These are phyloP conservation scores for Drosophila gunungcola DNA, from an alignment of 1,140 invertebrate genomes.

Conservation along the genomic window DNA sequence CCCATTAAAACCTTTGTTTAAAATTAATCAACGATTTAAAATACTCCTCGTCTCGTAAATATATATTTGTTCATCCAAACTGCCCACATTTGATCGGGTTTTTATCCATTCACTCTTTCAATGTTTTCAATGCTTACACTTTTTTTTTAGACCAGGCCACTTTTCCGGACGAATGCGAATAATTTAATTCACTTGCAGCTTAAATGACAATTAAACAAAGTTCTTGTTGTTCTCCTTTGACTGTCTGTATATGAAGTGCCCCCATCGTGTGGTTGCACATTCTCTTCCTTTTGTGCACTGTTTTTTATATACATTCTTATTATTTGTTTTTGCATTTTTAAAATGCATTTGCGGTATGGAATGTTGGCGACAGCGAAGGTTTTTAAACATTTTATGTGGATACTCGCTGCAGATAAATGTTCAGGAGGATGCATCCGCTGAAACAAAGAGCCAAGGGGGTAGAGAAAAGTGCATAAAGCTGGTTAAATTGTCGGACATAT, in stretches of 20 bases:
- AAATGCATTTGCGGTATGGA: constrained; percentile 59
- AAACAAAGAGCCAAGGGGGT: constrained; percentile 3
- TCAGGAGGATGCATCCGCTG: constrained; percentile 3
- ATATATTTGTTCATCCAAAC: constrained; percentile 8
- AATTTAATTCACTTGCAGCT: constrained; percentile 70
- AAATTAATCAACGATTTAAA: constrained; percentile 3
- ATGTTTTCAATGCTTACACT: constrained; percentile 5
- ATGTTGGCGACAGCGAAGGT: constrained; percentile 50
- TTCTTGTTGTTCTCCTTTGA: constrained; percentile 47
- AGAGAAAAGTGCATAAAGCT: constrained; percentile 50
- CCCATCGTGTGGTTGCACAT: constrained; percentile 39
- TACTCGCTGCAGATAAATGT: constrained; percentile 31
- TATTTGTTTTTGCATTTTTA: constrained; percentile 56
- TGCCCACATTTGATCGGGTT: not conserved
- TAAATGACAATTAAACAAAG: constrained; percentile 58
- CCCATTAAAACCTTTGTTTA: not conserved
- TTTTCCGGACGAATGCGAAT: constrained; percentile 54
- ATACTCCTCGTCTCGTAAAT: not conserved
- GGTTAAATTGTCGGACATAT: constrained; percentile 40
- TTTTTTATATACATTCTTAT: constrained; percentile 44
- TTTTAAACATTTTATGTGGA: constrained; percentile 54
- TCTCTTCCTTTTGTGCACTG: constrained; percentile 37
- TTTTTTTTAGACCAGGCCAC: constrained; percentile 30
- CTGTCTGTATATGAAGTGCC: constrained; percentile 52
- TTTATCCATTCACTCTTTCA: constrained; percentile 6